Evolutionary conservation across 2,888 invertebrate species (phyloP), one percentile per base, ranked within the genome.

Genomic region (Morpho achilles): DNA sequence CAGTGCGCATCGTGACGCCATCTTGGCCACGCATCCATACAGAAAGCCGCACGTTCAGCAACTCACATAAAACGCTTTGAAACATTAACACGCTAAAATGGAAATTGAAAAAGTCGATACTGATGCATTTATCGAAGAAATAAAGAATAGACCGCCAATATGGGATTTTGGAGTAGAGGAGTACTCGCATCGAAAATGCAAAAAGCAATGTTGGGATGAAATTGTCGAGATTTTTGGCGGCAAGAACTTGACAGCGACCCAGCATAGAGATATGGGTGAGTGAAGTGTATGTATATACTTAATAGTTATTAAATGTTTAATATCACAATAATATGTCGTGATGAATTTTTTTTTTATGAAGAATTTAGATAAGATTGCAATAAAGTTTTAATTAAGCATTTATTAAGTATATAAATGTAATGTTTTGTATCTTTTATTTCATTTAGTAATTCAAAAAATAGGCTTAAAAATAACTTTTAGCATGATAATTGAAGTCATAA

Each of bases 141-240:
- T 61, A 48, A 59, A 61, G 44, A 58, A 41, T 7, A 52, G 56
- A 22, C 52, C 58, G 3, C 41, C 56, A 3, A 41, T 61, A 23
- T 59, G 58, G 63, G 59, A 61, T 39, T 46, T 8, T 42, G 10
- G 48, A 1, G 53, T 40, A 9, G 61, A 53, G 23, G 60, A 45
- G 40, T 59, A 59, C 39, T 47, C 53, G 6, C 60, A 62, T 41
- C 58, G 57, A 1, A 59, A 62, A 32, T 39, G 60, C 8, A 62
- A 62, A 46, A 64, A 58, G 39, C 56, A 50, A 22, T 47, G 55
- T 39, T 64, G 62, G 64, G 57, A 62, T 46, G 60, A 64, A 16
- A 49, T 64, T 47, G 53, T 64, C 3, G 54, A 59, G 7, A 60
- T 54, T 42, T 64, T 64, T 51, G 59, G 59, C 32, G 52, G 58